Evolutionary conservation across 1,140 invertebrate genomes (phyloP), one percentile per base, ranked within the genome.

Genomic region (Bombus superbus): DNA sequence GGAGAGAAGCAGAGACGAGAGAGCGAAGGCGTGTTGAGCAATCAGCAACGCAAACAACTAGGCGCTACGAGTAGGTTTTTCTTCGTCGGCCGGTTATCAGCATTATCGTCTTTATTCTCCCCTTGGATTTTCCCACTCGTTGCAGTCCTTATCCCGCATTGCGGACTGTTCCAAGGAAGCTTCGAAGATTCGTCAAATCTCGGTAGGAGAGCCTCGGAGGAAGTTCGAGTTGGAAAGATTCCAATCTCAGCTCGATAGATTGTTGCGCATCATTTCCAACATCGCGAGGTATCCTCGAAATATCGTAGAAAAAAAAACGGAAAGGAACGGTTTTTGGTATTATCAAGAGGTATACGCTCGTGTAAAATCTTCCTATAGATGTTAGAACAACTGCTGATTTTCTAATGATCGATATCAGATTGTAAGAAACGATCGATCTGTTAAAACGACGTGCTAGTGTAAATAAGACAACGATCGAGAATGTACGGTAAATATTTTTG

Each of bases 41-140:
- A 91, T 92, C 88, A 93, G 90, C 89, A 93, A 92, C 81, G 91
- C 90, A 92, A 93, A 93, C 92, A 92, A 74, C 59, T 44, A 79
- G 87, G 87, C 89, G 88, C 85, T 83, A 62, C 32, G 82, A 71
- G 59, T 59, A 66, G 44, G 77, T 90, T 88, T 32, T 40, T 85
- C 68, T 71, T 79, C 42, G 40, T 80, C 72, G 47, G 71, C 66
- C 53, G 78, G 82, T 89, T 92, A 92, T 93, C 91, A 86, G 76
- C 88, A 86, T 91, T 86, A 87, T 92, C 88, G 82, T 85, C 83
- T 71, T 81, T 42, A 47, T 5, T 47, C 38, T 8, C 18, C 64
- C 68, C 32, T 22, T 25, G 28, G 44, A 40, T 64, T 71, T 28
- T 32, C 4, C 18, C 10, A 2, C 6, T 11, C 15, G 6, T n/a